A percentile compares a stretch with the other conserved stretches of the same genome.
phyloP scores from a whole-genome alignment of 2,113 vertebrate genomes.

The Actenoides hombroni region DNA sequence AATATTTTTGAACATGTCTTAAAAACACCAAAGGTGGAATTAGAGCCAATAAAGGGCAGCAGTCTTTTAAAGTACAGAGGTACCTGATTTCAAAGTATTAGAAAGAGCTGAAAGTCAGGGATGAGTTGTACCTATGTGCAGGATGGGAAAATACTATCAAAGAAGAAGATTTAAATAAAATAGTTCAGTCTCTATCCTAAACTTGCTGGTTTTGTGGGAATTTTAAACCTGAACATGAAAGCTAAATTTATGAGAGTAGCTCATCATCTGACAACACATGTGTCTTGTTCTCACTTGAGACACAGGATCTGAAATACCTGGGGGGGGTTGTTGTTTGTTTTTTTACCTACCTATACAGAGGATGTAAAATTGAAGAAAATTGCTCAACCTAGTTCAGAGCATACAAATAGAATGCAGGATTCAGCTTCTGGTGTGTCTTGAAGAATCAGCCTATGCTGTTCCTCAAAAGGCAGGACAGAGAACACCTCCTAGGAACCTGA shows the following conservation, averaged over 20 bases:
- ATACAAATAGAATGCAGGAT: neutral
- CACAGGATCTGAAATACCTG: neutral
- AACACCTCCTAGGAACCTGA: neutral
- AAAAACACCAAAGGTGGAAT: neutral
- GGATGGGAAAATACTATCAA: neutral
- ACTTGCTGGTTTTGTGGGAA: neutral
- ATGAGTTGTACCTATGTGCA: neutral
- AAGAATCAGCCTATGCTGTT: neutral
- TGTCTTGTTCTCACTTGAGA: neutral
- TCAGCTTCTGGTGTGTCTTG: neutral
- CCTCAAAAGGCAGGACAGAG: neutral
- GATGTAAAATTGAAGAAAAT: neutral
- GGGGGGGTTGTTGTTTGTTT: no score
- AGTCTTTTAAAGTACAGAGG: neutral
- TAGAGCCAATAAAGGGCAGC: neutral
- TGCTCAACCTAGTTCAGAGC: neutral
- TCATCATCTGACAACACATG: neutral
- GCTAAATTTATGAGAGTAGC: neutral
- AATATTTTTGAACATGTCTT: neutral
- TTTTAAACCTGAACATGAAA: neutral
- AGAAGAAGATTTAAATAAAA: neutral
- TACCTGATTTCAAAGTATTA: neutral
- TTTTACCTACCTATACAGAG: neutral
- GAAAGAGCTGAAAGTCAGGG: neutral
- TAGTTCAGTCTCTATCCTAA: neutral